Evolutionary conservation across 2,888 invertebrate species (phyloP).

Genomic region (Chromoteleia sp.): DNA sequence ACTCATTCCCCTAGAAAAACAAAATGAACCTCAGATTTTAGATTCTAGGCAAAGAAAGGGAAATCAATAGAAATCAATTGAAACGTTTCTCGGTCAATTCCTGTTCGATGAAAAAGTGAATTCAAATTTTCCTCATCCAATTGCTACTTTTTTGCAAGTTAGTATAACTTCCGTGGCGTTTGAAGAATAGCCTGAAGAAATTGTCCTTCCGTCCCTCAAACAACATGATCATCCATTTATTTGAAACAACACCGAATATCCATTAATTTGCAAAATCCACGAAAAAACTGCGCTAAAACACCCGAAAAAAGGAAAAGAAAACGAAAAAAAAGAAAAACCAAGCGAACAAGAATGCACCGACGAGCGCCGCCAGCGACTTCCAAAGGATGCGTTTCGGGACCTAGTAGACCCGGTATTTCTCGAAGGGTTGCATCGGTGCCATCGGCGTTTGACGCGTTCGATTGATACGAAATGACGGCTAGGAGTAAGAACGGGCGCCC

Average conservation of each 20-base stretch:
- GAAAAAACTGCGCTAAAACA: neutral
- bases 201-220: neutral
- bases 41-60: too few relatives aligned
- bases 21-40: too few relatives aligned
- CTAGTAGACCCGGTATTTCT: neutral
- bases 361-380: conserved; percentile 1
- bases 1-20: too few relatives aligned
- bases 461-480: conserved; percentile 61
- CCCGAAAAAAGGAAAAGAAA: neutral
- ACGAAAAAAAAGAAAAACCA: too few relatives aligned
- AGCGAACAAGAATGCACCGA: conserved; percentile 13
- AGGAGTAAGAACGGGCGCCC: conserved; percentile 44
- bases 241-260: neutral
- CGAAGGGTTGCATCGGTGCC: conserved; percentile 49
- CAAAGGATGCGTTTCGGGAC: conserved; percentile 13
- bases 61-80: too few relatives aligned
- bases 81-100: too few relatives aligned
- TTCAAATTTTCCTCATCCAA: too few relatives aligned
- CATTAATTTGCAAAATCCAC: conserved; percentile 13
- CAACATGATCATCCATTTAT: too few relatives aligned
- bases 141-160: too few relatives aligned
- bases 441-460: conserved; percentile 62
- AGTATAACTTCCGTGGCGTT: too few relatives aligned
- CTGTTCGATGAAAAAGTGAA: too few relatives aligned
- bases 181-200: neutral